Percentiles rank a stretch among this genome's conserved stretches.
Evolutionary conservation across 2,113 vertebrate genomes (phyloP).

Genomic region (Hemibagrus wyckioides): DNA sequence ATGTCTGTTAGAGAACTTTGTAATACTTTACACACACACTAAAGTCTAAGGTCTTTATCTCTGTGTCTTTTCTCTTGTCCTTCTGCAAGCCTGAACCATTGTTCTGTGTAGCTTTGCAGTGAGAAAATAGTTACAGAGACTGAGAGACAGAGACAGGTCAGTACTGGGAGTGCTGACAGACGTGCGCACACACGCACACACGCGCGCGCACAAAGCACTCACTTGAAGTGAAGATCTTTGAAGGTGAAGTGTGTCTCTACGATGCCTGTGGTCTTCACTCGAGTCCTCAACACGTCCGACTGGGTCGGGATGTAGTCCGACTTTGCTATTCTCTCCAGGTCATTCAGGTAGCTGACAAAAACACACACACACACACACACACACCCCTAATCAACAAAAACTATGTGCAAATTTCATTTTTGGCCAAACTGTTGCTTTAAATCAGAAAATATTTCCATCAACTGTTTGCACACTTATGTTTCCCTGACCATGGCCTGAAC

Average conservation of each 20-base stretch:
- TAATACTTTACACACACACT: background rate
- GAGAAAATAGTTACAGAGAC: background rate
- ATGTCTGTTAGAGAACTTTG: background rate
- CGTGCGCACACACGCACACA: background rate
- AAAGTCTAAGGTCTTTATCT: too few species aligned
- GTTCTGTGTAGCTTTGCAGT: background rate
- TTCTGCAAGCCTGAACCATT: too few species aligned
- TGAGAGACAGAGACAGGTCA: too few species aligned
- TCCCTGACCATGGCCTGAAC: background rate
- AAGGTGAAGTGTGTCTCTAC: slow-evolving; percentile 99
- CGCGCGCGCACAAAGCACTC: slow-evolving; percentile 47
- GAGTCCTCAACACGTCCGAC: slow-evolving; percentile 93
- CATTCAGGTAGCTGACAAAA: slow-evolving; percentile 76
- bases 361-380: slow-evolving; percentile 9
- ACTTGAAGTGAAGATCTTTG: slow-evolving; percentile 99
- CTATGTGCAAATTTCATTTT: background rate
- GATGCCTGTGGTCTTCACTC: slow-evolving; percentile 97
- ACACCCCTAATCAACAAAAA: background rate
- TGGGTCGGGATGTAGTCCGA: slow-evolving; percentile 94
- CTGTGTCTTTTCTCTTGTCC: too few species aligned
- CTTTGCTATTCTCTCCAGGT: slow-evolving; percentile 89
- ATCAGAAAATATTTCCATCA: background rate
- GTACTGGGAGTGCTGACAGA: too few species aligned
- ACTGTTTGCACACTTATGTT: background rate
- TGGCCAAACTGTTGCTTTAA: background rate